Conservation (phyloP, 2,113 vertebrate genomes). For the Nanger granti region DNA sequence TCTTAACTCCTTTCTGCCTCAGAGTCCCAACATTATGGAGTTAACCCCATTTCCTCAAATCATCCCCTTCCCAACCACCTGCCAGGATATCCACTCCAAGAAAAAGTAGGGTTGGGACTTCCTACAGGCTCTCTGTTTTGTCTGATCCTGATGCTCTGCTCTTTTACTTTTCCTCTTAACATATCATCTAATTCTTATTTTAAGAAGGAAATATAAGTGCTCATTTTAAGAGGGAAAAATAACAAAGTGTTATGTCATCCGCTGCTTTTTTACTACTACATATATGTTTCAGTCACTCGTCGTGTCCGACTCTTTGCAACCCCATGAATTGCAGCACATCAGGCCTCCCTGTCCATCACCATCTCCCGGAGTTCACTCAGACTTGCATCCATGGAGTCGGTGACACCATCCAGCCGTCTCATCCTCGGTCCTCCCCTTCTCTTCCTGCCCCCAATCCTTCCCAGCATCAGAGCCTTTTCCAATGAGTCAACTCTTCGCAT, state of each 20-base stretch:
- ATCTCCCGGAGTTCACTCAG: too few species aligned
- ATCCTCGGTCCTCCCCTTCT: accelerated
- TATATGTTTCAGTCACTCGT: not conserved
- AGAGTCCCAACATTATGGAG: not conserved
- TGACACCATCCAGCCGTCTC: too few species aligned
- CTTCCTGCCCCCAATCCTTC: too few species aligned
- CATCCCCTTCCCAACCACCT: not conserved
- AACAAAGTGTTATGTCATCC: not conserved
- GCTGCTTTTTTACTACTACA: not conserved
- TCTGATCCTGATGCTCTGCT: not conserved
- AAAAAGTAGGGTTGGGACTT: not conserved
- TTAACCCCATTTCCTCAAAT: not conserved
- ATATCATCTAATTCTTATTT: not conserved
- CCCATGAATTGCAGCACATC: too few species aligned
- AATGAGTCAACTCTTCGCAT: too few species aligned
- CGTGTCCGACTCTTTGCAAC: too few species aligned
- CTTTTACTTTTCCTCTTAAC: not conserved
- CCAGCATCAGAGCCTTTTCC: too few species aligned
- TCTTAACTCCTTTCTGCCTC: not conserved
- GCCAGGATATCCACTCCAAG: not conserved
- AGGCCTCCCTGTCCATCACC: too few species aligned
- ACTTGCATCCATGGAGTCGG: accelerated
- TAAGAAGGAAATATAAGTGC: not conserved
- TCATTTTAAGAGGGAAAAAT: not conserved
- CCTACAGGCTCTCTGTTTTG: not conserved